Percentiles rank a stretch among this genome's conserved stretches.
These are phyloP conservation scores for Euura saliciscinereae DNA, from an alignment of 1,140 invertebrate species.

Conservation along the genomic window DNA sequence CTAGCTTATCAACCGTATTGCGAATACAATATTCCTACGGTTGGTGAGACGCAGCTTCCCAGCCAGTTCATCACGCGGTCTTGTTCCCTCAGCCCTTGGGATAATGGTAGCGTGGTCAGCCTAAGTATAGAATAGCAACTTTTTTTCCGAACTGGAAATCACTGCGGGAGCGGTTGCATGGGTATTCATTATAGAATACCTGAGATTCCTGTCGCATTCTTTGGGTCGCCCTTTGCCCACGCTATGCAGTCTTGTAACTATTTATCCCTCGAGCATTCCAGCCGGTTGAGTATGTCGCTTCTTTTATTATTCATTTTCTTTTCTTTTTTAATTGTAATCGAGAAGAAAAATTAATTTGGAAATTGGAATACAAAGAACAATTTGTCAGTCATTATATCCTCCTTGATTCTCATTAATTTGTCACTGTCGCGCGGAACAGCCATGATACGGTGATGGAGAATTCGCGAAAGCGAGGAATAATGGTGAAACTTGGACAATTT, in stretches of 20 bases:
- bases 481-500: background rate
- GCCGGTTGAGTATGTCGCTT: no score
- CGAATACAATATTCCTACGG: no score
- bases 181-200: slow-evolving; percentile 2
- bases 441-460: background rate
- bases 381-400: no score
- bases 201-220: background rate
- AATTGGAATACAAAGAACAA: no score
- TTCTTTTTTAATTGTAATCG: no score
- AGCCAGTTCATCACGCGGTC: background rate
- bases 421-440: background rate
- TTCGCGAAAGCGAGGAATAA: background rate
- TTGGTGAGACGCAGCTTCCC: background rate
- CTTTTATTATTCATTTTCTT: no score
- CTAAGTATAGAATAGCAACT: slow-evolving; percentile 3
- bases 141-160: background rate
- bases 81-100: background rate
- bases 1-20: no score
- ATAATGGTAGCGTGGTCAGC: background rate
- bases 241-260: background rate
- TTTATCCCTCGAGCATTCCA: background rate
- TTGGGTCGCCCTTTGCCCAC: slow-evolving; percentile 2
- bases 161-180: background rate
- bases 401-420: no score
- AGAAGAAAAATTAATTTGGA: no score